Percentiles rank a stretch among this genome's conserved stretches.
phyloP scores from a whole-genome alignment of 23 tunicate genomes.

The Halocynthia aurantium region DNA sequence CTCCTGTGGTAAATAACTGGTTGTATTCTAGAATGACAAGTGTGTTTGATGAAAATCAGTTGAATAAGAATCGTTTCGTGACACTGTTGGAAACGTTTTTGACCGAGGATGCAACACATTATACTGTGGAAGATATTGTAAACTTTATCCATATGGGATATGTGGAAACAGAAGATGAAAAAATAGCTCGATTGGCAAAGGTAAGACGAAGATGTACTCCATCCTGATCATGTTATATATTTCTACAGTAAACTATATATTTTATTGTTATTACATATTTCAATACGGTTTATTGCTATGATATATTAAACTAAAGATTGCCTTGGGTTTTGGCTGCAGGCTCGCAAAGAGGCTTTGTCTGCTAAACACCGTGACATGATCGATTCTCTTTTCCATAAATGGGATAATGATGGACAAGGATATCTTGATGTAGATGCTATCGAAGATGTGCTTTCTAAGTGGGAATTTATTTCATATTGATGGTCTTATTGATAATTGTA shows the following conservation, averaged over 20 bases:
- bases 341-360: slow-evolving; percentile 51
- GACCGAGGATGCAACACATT: slow-evolving; percentile 51
- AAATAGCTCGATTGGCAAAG: slow-evolving; percentile 52
- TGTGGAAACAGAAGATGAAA: slow-evolving; percentile 84
- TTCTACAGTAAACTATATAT: too few relatives aligned
- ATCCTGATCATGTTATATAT: too few relatives aligned
- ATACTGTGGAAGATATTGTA: slow-evolving; percentile 54
- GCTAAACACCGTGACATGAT: slow-evolving; percentile 83
- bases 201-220: slow-evolving; percentile 4
- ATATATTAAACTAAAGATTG: too few relatives aligned
- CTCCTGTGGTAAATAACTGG: neutral
- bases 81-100: slow-evolving; percentile 66
- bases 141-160: slow-evolving; percentile 76
- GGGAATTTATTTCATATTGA: neutral
- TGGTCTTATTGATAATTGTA: neutral
- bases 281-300: too few relatives aligned
- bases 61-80: slow-evolving; percentile 52
- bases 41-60: slow-evolving; percentile 69
- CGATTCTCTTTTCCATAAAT: slow-evolving; percentile 62
- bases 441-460: slow-evolving; percentile 71
- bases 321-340: slow-evolving; percentile 19
- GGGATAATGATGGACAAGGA: slow-evolving; percentile 93
- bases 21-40: slow-evolving; percentile 38
- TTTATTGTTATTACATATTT: too few relatives aligned
- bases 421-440: slow-evolving; percentile 63